Percentiles rank a stretch among this genome's conserved stretches.
phyloP scores from a whole-genome alignment of 2,888 invertebrate species.

The Caenorhabditis auriculariae region DNA sequence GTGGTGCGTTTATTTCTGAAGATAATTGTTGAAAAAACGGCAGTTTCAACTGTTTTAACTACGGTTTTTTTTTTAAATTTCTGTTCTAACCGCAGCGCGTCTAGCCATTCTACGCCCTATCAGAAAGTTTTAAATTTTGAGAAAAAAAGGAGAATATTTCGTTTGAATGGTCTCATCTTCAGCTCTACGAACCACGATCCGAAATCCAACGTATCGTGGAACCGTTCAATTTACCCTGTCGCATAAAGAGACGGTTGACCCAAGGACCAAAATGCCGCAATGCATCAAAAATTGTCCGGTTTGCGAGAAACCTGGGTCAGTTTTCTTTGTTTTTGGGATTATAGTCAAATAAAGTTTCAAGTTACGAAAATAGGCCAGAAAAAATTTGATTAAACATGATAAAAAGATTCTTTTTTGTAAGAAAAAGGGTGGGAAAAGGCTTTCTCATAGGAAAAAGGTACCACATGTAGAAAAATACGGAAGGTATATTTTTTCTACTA shows the following conservation, averaged over 20 bases:
- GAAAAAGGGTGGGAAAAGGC: no score
- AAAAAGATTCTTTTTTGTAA: no score
- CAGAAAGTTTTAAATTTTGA: no score
- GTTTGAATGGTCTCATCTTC: no score
- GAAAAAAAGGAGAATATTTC: no score
- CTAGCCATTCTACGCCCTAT: no score
- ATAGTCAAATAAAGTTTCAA: not conserved
- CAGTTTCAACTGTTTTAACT: not conserved
- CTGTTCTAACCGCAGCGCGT: not conserved
- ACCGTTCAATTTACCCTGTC: constrained; percentile 41
- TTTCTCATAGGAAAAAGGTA: no score
- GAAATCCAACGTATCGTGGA: constrained; percentile 57
- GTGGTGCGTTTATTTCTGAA: constrained; percentile 18
- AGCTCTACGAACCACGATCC: constrained; percentile 59
- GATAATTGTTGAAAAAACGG: constrained; percentile 4
- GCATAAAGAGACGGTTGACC: constrained; percentile 36
- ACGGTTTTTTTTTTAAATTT: no score
- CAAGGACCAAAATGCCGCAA: constrained; percentile 43
- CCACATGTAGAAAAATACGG: no score
- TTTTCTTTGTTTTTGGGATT: not conserved
- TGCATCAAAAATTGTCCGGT: constrained; percentile 50
- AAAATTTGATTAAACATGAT: no score
- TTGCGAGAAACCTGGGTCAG: constrained; percentile 35
- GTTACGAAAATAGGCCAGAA: no score
- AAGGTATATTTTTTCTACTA: no score